Evolutionary conservation across 2,888 invertebrate genomes (phyloP), one percentile per base, ranked within the genome.

Genomic region (Watsonalla cultraria): DNA sequence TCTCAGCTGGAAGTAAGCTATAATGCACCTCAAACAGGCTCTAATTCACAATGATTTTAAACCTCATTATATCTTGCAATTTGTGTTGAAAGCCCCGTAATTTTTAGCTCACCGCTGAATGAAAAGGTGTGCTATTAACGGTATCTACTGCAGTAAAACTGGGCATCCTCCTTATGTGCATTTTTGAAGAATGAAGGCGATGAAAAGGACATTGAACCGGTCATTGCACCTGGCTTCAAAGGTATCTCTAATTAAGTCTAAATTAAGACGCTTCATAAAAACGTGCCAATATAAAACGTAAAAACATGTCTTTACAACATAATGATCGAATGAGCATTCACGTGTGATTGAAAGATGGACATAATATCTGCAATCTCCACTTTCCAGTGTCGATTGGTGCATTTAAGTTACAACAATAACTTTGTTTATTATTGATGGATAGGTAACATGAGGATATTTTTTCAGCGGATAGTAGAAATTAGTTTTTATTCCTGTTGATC

Each of bases 21-120:
- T 76, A 78, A 75, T 74, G 64, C 58, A 62, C 57, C 51, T 60
- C 61, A 54, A 53, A 59, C 56, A 53, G 53, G 52, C 54, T 57
- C 54, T 68, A 71, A 72, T 71, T 66, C 61, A 57, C 65, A 53
- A 53, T 64, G 62, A 74, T 76, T 72, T 68, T 53, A 57, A 62
- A 63, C 54, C 59, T 62, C 67, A 71, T 67, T 72, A 70, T 61
- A 54, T 58, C 50, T 62, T 54, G 67, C 62, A 74, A 72, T 72
- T 70, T 64, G 68, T 62, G 55, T 62, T 54, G 54, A 58, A 65
- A 56, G 61, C 53, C 60, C 59, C 58, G 56, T 62, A 65, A 54
- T 70, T 66, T 63, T 51, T 37, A 37, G 49, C 15, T 37, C 5
- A 37, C 49, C 11, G 39, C 42, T 15, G 37, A 49, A 49, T 37